phyloP scores from a whole-genome alignment of 2,113 vertebrate species.

The Trichomycterus rosablanca region DNA sequence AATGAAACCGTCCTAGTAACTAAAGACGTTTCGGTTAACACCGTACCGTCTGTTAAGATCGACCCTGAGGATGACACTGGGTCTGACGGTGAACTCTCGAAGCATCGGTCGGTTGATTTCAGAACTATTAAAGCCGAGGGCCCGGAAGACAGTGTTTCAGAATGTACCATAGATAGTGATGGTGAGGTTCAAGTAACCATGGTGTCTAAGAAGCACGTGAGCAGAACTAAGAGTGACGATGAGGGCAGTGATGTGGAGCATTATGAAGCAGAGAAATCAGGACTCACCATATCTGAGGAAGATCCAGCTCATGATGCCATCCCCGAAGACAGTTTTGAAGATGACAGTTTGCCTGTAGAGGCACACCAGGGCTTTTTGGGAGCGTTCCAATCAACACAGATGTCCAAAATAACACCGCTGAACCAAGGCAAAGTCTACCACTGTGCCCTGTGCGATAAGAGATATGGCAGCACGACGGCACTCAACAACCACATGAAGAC shows the following conservation, averaged over 20 bases:
- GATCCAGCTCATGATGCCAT: slow-evolving; percentile 8
- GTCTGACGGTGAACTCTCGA: no score
- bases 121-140: slow-evolving; percentile 52
- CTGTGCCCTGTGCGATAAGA: slow-evolving; percentile 60
- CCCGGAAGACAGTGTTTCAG: slow-evolving; percentile 29
- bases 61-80: slow-evolving; percentile 54
- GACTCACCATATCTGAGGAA: slow-evolving; percentile 29
- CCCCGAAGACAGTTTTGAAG: slow-evolving; percentile 27
- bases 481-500: slow-evolving; percentile 60
- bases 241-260: slow-evolving; percentile 43
- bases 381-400: slow-evolving; percentile 17
- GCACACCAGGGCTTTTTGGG: slow-evolving; percentile 1
- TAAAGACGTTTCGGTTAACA: background rate
- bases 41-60: slow-evolving; percentile 43
- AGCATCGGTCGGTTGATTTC: slow-evolving; percentile 41
- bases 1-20: background rate
- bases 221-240: slow-evolving; percentile 20
- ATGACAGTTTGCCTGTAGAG: background rate
- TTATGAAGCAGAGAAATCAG: slow-evolving; percentile 29
- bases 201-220: slow-evolving; percentile 44
- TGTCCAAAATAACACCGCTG: background rate
- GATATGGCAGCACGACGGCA: slow-evolving; percentile 47
- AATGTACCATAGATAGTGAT: slow-evolving; percentile 32
- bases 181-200: slow-evolving; percentile 47
- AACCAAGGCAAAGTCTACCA: slow-evolving; percentile 41